Percentiles rank a stretch among this genome's conserved stretches.
Evolutionary conservation across 2,888 invertebrate species (phyloP).

Genomic region (Pristionchus arcanus): DNA sequence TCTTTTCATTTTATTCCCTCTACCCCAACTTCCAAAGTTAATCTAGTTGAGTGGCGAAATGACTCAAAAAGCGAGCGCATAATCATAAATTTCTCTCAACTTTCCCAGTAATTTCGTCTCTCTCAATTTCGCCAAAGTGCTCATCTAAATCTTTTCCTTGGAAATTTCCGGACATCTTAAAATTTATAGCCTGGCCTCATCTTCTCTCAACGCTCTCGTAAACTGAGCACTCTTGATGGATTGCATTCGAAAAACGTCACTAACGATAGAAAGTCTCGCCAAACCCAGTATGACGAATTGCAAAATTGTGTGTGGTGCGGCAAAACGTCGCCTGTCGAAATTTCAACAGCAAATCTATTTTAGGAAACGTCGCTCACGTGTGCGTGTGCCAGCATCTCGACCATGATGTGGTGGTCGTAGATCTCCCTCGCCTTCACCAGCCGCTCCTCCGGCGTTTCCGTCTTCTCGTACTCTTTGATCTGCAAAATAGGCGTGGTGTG

Average conservation of each 20-base stretch:
- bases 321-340: neutral
- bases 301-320: neutral
- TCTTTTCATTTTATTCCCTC: neutral
- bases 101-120: neutral
- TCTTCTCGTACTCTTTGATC: slow-evolving; percentile 98
- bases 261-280: neutral
- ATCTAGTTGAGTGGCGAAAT: neutral
- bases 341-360: too few species aligned
- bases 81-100: neutral
- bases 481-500: slow-evolving; percentile 81
- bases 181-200: slow-evolving; percentile 8
- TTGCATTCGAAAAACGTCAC: neutral
- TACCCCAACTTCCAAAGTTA: neutral
- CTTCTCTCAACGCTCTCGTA: neutral
- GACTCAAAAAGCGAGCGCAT: neutral
- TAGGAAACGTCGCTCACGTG: slow-evolving; percentile 87
- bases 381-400: slow-evolving; percentile 97
- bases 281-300: neutral
- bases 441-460: slow-evolving; percentile 96
- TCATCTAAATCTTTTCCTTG: neutral
- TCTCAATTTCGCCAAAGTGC: neutral
- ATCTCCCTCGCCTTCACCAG: slow-evolving; percentile 95
- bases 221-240: neutral
- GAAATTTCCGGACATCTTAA: neutral
- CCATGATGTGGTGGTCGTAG: slow-evolving; percentile 99